Conservation (phyloP, 1,140 invertebrate genomes). For the Trichogramma pretiosum region DNA sequence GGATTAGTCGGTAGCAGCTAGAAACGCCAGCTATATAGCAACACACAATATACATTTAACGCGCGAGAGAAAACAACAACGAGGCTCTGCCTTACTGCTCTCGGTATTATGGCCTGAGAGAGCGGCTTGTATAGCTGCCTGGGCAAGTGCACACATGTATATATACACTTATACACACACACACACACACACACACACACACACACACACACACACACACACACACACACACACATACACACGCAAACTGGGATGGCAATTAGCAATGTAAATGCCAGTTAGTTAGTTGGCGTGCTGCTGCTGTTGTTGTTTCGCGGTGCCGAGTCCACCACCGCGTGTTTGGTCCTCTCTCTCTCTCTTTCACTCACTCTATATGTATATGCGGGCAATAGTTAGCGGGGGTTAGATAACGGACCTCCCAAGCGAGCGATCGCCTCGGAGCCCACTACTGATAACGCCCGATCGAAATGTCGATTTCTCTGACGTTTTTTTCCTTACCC, state of each 20-base stretch:
- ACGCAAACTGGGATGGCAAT: constrained; percentile 27
- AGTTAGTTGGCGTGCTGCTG: constrained; percentile 44
- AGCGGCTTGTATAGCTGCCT: too few species aligned
- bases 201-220: too few species aligned
- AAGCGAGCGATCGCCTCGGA: constrained; percentile 39
- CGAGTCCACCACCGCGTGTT: constrained; percentile 17
- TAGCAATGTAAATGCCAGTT: constrained; percentile 47
- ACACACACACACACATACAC: neutral
- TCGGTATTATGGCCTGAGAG: too few species aligned
- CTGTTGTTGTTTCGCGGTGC: constrained; percentile 36
- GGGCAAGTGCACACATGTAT: too few species aligned
- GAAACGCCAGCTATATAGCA: too few species aligned
- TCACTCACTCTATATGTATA: neutral
- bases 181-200: too few species aligned
- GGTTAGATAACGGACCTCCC: constrained; percentile 41
- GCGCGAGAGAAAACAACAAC: too few species aligned
- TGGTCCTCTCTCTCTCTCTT: too few species aligned
- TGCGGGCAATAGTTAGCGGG: neutral
- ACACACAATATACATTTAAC: too few species aligned
- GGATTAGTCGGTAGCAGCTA: too few species aligned
- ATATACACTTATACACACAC: too few species aligned
- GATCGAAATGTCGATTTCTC: constrained; percentile 26
- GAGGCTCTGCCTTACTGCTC: too few species aligned
- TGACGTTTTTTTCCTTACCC: neutral
- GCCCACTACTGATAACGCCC: constrained; percentile 28